Conservation (phyloP, 2,888 invertebrate species). For the Tetramorium bicarinatum region DNA sequence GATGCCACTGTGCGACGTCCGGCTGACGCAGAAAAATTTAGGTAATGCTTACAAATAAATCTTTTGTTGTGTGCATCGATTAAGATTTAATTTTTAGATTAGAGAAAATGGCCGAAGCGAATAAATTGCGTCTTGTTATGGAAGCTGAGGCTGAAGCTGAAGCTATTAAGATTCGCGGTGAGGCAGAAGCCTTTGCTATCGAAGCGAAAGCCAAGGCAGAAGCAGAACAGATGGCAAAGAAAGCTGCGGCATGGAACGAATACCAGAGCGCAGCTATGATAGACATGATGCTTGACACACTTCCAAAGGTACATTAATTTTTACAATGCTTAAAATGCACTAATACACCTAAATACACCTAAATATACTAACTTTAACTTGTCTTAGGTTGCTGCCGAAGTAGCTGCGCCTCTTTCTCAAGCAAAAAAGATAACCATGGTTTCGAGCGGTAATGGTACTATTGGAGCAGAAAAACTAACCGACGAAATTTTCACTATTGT, state of each 20-base stretch:
- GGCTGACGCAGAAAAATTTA: slow-evolving; percentile 97
- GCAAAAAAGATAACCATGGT: slow-evolving; percentile 99
- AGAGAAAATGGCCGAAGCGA: slow-evolving; percentile 98
- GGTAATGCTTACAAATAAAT: slow-evolving; percentile 77
- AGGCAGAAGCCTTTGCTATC: slow-evolving; percentile 97
- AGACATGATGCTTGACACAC: slow-evolving; percentile 97
- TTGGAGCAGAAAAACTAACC: slow-evolving; percentile 98
- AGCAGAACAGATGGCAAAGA: slow-evolving; percentile 98
- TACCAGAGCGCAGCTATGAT: slow-evolving; percentile 98
- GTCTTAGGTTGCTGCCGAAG: slow-evolving; percentile 96
- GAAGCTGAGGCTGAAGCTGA: slow-evolving; percentile 99
- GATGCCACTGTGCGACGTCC: slow-evolving; percentile 97
- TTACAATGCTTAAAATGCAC: neutral
- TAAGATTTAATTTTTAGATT: slow-evolving; percentile 87
- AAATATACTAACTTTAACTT: slow-evolving; percentile 9
- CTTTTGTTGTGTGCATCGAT: neutral
- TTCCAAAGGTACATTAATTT: slow-evolving; percentile 93
- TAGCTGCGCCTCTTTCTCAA: slow-evolving; percentile 97
- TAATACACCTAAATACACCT: slow-evolving; percentile 16
- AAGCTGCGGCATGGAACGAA: slow-evolving; percentile 98
- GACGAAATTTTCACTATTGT: slow-evolving; percentile 98
- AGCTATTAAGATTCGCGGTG: slow-evolving; percentile 94
- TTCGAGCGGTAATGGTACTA: slow-evolving; percentile 95
- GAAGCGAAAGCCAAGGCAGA: slow-evolving; percentile 98
- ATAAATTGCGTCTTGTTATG: slow-evolving; percentile 94